Conservation (phyloP, 2,797 vertebrate species). For the Acipenser transmontanus region DNA sequence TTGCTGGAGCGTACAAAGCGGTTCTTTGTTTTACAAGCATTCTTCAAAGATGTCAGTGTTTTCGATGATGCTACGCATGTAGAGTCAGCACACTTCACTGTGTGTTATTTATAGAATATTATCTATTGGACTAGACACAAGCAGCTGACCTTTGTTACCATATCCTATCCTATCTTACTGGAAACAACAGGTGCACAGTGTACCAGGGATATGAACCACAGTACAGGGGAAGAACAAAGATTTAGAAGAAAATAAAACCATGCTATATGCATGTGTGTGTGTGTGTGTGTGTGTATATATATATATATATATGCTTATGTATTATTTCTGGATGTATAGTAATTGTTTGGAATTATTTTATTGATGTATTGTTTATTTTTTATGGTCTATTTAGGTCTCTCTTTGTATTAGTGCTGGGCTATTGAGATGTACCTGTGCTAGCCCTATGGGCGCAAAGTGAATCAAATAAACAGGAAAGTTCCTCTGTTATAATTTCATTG, state of each 20-base stretch:
- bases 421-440: no score
- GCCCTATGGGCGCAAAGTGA: background rate
- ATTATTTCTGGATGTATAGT: no score
- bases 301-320: background rate
- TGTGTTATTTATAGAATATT: constrained; percentile 34
- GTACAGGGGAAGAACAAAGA: constrained; percentile 4
- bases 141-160: constrained; percentile 34
- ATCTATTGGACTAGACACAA: constrained; percentile 32
- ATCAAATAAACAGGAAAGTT: no score
- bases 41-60: no score
- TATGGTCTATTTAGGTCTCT: no score
- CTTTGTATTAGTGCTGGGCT: no score
- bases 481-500: no score
- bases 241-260: background rate
- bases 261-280: no score
- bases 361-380: no score
- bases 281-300: background rate
- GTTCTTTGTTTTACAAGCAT: no score
- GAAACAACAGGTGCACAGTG: constrained; percentile 33
- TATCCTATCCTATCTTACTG: constrained; percentile 25
- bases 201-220: constrained; percentile 19
- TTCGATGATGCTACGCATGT: background rate
- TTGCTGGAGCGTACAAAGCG: no score
- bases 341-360: no score
- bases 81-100: constrained; percentile 14